Evolutionary conservation across 2,797 vertebrate species (phyloP).

Genomic region (Coluber constrictor): DNA sequence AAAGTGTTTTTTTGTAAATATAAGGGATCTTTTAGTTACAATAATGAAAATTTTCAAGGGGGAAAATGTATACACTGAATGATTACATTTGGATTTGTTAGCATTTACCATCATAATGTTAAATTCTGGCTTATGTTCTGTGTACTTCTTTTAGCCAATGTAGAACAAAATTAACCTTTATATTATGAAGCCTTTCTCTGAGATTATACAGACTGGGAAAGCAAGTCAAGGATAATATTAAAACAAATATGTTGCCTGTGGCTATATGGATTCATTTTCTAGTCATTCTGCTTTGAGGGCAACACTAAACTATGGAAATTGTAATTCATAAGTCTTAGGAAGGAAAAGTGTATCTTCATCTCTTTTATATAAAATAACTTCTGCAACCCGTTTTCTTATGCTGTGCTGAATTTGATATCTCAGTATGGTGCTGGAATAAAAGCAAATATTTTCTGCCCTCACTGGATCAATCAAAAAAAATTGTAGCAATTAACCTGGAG

Average conservation of each 20-base stretch:
- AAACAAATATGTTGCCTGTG: conserved; percentile 1
- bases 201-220: background rate
- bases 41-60: background rate
- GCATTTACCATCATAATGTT: conserved; percentile 12
- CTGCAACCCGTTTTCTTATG: background rate
- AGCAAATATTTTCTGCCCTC: background rate
- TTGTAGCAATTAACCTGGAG: background rate
- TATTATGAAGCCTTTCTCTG: background rate
- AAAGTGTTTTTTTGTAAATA: background rate
- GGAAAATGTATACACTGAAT: conserved; percentile 22
- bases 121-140: conserved; percentile 18
- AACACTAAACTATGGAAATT: conserved; percentile 1
- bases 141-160: background rate
- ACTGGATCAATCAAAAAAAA: background rate
- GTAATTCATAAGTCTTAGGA: background rate
- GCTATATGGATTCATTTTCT: background rate
- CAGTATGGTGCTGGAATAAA: background rate
- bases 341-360: background rate
- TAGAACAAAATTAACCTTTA: background rate
- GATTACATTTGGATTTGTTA: conserved; percentile 21
- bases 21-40: background rate
- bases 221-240: background rate
- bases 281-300: background rate
- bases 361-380: conserved; percentile 13
- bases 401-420: conserved; percentile 3